A percentile compares a stretch with the other conserved stretches of the same genome.
phyloP scores from a whole-genome alignment of 2,113 vertebrate genomes.

The Sturnus vulgaris region DNA sequence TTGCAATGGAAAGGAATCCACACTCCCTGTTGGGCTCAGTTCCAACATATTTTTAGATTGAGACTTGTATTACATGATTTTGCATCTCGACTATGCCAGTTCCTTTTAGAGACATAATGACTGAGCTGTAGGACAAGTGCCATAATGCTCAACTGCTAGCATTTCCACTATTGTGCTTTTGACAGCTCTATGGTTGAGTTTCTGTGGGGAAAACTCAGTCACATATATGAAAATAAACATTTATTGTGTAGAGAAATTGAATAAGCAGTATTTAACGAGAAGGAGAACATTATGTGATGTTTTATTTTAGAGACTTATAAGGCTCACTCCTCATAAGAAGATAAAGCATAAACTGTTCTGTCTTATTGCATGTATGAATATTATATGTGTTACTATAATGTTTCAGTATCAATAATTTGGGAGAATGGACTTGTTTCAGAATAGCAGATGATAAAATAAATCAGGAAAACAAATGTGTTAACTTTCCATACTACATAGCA shows the following conservation, averaged over 20 bases:
- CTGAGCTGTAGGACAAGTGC: background rate
- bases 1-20: slow-evolving; percentile 50
- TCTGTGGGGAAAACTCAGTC: background rate
- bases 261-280: background rate
- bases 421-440: background rate
- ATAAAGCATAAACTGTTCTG: background rate
- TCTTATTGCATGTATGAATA: background rate
- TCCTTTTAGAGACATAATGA: slow-evolving; percentile 56
- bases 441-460: background rate
- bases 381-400: background rate
- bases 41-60: slow-evolving; percentile 26
- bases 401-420: background rate
- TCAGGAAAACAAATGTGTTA: background rate
- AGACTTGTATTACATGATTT: slow-evolving; percentile 35
- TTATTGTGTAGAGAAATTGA: background rate
- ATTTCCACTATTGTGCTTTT: slow-evolving; percentile 10
- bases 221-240: background rate
- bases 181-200: background rate
- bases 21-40: background rate
- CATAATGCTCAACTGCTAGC: background rate
- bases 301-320: background rate
- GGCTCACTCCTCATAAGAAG: background rate
- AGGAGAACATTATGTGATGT: background rate
- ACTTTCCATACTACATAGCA: background rate
- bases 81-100: background rate